These are phyloP conservation scores for Campoplex nolae DNA, from an alignment of 2,888 invertebrate species.

Conservation along the genomic window DNA sequence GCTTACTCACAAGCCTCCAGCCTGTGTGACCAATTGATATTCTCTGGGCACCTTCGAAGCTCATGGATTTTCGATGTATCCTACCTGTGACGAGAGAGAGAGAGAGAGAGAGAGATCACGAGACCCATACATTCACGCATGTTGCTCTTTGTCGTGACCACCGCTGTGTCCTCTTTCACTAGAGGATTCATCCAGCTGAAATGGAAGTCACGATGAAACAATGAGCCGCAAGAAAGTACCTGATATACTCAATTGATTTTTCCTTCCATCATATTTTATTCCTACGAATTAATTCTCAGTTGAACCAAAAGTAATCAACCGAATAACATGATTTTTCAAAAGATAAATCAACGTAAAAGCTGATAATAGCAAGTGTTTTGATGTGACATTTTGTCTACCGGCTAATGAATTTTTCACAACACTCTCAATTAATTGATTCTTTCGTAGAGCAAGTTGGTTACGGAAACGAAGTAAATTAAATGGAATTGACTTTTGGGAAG, in stretches of 20 bases:
- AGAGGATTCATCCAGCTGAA: not conserved
- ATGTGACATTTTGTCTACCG: not conserved
- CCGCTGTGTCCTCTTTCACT: not conserved
- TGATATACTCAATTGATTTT: not conserved
- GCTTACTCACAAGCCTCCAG: conserved; percentile 20
- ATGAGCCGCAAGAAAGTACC: not conserved
- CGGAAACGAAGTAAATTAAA: conserved; percentile 5
- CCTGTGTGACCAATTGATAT: conserved; percentile 42
- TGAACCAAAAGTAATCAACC: not conserved
- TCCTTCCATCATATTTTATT: not conserved
- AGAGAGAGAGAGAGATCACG: not conserved
- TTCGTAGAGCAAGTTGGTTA: not conserved
- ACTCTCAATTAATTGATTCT: not conserved
- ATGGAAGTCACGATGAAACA: conserved; percentile 2
- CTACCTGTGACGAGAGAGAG: not conserved
- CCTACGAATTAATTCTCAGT: not conserved
- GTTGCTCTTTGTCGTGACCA: not conserved
- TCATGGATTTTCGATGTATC: conserved; percentile 38
- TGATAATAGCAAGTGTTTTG: not conserved
- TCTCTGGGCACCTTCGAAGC: conserved; percentile 29
- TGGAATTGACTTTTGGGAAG: conserved; percentile 3
- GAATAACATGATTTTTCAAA: not conserved
- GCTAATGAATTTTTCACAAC: not conserved
- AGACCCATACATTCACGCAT: not conserved
- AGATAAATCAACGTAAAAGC: not conserved